Conservation (phyloP, 2,113 vertebrate genomes). For the Crypturellus undulatus region DNA sequence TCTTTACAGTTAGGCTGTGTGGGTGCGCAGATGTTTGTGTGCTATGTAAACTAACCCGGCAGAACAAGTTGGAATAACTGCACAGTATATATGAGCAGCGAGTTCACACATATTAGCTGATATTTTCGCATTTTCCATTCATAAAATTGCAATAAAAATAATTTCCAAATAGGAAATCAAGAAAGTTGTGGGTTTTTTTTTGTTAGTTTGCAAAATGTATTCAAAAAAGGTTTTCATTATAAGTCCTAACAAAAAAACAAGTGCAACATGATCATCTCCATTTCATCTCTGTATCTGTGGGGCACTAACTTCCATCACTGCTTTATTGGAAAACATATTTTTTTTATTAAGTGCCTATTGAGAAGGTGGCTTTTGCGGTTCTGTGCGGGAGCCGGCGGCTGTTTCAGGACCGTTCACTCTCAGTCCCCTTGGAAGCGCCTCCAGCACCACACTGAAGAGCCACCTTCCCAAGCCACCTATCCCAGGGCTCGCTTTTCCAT, state of each 20-base stretch:
- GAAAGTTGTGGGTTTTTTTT: neutral
- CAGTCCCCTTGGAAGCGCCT: neutral
- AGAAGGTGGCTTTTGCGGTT: neutral
- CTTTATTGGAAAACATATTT: neutral
- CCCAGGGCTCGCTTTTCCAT: neutral
- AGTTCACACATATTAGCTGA: fast-evolving
- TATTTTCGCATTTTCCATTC: neutral
- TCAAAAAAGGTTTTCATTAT: neutral
- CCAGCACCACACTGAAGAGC: neutral
- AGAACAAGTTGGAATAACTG: fast-evolving
- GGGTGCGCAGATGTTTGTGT: neutral
- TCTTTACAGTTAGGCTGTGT: neutral
- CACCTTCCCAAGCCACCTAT: neutral
- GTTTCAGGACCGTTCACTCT: neutral
- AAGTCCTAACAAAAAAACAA: neutral
- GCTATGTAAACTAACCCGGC: neutral
- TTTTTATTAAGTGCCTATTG: fast-evolving
- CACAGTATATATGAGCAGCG: fast-evolving
- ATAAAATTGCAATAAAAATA: neutral
- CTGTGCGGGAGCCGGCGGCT: neutral
- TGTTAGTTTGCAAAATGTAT: neutral
- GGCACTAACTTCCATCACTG: neutral
- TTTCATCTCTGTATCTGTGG: neutral
- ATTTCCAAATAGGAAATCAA: neutral
- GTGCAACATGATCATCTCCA: neutral